These are phyloP conservation scores for Geodia barretti DNA, from an alignment of 37 sponge, comb jelly and placozoan genomes.

Conservation along the genomic window DNA sequence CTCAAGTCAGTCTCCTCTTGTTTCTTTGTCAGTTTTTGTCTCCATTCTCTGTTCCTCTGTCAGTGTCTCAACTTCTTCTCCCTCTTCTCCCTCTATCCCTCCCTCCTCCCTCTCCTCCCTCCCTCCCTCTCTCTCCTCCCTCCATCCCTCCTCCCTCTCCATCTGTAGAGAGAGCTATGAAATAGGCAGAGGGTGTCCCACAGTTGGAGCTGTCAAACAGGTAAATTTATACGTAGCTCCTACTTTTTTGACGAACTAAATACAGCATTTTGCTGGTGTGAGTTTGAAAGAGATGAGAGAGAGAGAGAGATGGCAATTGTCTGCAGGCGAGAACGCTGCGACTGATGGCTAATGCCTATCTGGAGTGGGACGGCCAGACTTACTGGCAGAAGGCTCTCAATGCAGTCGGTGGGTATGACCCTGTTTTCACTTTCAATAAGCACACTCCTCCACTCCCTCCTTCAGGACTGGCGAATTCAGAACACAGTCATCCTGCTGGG, in stretches of 20 bases:
- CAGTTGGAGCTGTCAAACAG: conserved; percentile 69
- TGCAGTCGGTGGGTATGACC: conserved; percentile 67
- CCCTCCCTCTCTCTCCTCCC: no score
- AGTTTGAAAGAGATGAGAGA: neutral
- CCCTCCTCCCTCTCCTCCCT: no score
- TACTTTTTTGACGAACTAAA: neutral
- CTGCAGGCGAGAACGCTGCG: conserved; percentile 81
- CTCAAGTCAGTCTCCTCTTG: conserved; percentile 57
- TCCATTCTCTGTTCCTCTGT: no score
- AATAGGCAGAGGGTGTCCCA: conserved; percentile 52
- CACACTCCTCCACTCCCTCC: neutral
- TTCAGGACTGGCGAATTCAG: conserved; percentile 75
- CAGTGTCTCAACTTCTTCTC: no score
- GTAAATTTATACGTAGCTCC: no score
- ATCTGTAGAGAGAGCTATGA: conserved; percentile 84
- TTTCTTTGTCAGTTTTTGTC: no score
- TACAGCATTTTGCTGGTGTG: neutral
- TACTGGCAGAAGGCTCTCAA: conserved; percentile 93
- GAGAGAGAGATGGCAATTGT: no score
- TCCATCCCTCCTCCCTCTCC: no score
- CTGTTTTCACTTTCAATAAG: neutral
- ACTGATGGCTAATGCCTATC: conserved; percentile 84
- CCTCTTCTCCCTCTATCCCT: no score
- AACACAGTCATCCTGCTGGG: conserved; percentile 87
- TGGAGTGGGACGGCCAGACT: conserved; percentile 69